Conservation (phyloP, 2,888 invertebrate genomes). For the Artemia sinica region DNA sequence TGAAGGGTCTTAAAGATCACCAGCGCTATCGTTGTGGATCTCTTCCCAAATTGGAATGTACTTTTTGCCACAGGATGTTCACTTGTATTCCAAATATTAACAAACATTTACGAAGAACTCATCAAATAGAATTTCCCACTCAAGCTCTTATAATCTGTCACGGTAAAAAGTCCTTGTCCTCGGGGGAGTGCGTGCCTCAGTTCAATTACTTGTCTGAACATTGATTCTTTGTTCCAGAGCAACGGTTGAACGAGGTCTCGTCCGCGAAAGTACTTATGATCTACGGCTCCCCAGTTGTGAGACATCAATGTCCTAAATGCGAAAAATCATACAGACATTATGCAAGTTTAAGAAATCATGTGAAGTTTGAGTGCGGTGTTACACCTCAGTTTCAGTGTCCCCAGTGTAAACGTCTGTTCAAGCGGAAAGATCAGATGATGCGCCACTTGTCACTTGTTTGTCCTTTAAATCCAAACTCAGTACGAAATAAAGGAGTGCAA, state of each 20-base stretch:
- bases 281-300: constrained; percentile 15
- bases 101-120: constrained; percentile 11
- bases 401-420: not conserved
- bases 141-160: constrained; percentile 8
- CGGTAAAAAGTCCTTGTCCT: constrained; percentile 9
- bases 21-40: constrained; percentile 14
- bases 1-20: constrained; percentile 13
- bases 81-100: constrained; percentile 13
- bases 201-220: constrained; percentile 12
- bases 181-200: constrained; percentile 14
- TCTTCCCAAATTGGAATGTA: constrained; percentile 10
- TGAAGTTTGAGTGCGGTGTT: constrained; percentile 6
- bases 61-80: constrained; percentile 12
- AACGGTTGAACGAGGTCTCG: constrained; percentile 12
- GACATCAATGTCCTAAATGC: constrained; percentile 9
- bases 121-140: constrained; percentile 4
- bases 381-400: constrained; percentile 13
- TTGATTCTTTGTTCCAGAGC: constrained; percentile 14
- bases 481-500: not conserved
- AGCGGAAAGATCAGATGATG: constrained; percentile 11
- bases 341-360: constrained; percentile 1
- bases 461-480: constrained; percentile 9
- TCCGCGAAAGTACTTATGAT: constrained; percentile 12
- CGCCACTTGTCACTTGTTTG: constrained; percentile 5
- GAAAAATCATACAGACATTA: constrained; percentile 10